Evolutionary conservation across 2,113 vertebrate species (phyloP), one percentile per base, ranked within the genome.

Genomic region (Boleophthalmus pectinirostris): DNA sequence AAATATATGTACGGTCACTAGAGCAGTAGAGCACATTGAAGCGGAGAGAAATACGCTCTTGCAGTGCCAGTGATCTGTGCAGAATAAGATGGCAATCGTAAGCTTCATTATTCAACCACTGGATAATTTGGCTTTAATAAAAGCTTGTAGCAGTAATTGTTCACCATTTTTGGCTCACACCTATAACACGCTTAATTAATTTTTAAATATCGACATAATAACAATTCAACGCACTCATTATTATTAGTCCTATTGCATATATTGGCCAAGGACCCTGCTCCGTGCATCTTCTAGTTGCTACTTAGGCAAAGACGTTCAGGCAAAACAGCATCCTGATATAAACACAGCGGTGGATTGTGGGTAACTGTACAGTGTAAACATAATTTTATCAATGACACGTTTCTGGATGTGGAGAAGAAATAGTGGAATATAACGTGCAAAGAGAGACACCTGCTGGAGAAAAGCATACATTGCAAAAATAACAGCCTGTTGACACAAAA

Each of bases 331-430:
- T 24, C 73, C 56, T 25, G 63, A 73, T 69, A 57, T 71, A 68
- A 80, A 57, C 76, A 76, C 15, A 63, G 18, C 24, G 72, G 81
- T 29, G 81, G 47, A 83, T 82, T 85, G 51, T 91, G 88, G 82
- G 87, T 82, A 87, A 75, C 60, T 78, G 66, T 38, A 85, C 72
- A 82, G 66, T 86, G 87, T 88, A 79, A 90, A 90, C 71, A 87
- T 72, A 80, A 45, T 54, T 72, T 68, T 81, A 68, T 45, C 77
- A 76, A 57, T 83, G 95, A 93, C 94, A 95, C 0, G 90, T 94
- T 0, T 94, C 54, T 46, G 66, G 57, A 92, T 92, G 78, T 93
- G 92, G 78, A 93, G 91, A 78, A 92, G 90, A 95, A 93, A 86
- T 92, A 92, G 94, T 84, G 12, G 14, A 93, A 91, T 92, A 70